phyloP scores from a whole-genome alignment of 1,140 invertebrate genomes.

The Drosophila littoralis region DNA sequence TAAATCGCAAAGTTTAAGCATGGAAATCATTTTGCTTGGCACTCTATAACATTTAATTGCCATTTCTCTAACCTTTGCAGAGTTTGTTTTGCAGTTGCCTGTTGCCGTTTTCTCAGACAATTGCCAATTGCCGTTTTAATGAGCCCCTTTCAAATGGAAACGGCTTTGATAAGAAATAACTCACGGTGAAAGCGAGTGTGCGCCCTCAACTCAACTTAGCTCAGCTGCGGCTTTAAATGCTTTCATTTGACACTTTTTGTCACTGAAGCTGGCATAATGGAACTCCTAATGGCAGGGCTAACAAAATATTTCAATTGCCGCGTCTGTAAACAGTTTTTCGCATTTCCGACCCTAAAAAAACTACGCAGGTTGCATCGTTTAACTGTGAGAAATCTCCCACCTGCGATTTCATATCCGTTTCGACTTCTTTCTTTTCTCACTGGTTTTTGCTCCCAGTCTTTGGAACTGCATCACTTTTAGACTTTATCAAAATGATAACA shows the following conservation, averaged over 20 bases:
- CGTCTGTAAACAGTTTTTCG: neutral
- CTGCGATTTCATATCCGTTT: constrained; percentile 11
- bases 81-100: neutral
- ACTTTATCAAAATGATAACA: neutral
- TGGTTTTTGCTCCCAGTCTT: neutral
- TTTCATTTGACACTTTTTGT: constrained; percentile 18
- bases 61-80: constrained; percentile 8
- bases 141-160: constrained; percentile 30
- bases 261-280: constrained; percentile 10
- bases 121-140: constrained; percentile 39
- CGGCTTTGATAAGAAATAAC: constrained; percentile 34
- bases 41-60: constrained; percentile 35
- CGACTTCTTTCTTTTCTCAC: neutral
- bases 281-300: constrained; percentile 2
- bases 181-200: constrained; percentile 35
- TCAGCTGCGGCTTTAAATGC: neutral
- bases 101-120: constrained; percentile 33
- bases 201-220: neutral
- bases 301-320: constrained; percentile 14
- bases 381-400: constrained; percentile 20
- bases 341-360: neutral
- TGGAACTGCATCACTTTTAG: neutral
- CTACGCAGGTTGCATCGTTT: constrained; percentile 16
- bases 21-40: constrained; percentile 14
- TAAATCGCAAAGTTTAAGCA: constrained; percentile 8